These are phyloP conservation scores for Nemotelus nigrinus DNA, from an alignment of 2,888 invertebrate species.

Conservation along the genomic window DNA sequence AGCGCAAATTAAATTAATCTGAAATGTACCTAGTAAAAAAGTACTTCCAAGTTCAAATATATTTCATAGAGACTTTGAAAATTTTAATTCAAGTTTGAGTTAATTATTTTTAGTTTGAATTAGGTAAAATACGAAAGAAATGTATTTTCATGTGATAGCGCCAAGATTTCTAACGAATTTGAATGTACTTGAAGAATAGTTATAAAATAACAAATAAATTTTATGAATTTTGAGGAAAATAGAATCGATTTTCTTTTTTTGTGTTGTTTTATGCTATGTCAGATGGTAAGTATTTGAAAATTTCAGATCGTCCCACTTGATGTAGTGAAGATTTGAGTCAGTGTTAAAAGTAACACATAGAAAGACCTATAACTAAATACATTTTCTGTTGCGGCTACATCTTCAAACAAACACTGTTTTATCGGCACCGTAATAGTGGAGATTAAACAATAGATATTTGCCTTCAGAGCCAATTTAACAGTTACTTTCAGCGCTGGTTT, in stretches of 20 bases:
- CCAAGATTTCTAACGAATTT: conserved; percentile 34
- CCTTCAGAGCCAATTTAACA: no score
- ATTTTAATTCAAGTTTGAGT: conserved; percentile 23
- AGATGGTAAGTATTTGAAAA: no score
- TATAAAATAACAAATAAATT: conserved; percentile 34
- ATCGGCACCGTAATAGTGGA: no score
- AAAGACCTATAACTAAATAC: no score
- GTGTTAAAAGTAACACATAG: no score
- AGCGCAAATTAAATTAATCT: conserved; percentile 37
- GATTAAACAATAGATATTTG: no score
- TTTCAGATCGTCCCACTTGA: no score
- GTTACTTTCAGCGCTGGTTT: no score
- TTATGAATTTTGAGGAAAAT: conserved; percentile 17
- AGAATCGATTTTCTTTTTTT: not conserved
- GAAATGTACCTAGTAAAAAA: not conserved
- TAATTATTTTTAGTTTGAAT: not conserved
- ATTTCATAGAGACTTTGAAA: conserved; percentile 1
- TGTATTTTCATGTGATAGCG: conserved; percentile 34
- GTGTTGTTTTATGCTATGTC: not conserved
- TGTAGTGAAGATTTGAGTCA: no score
- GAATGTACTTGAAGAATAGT: conserved; percentile 32
- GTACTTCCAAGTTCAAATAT: conserved; percentile 29
- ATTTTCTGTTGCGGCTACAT: no score
- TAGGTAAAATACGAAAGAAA: not conserved
- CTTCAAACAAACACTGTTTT: no score